Conservation (phyloP, 1,140 invertebrate species). For the Geopemphigus sp. region DNA sequence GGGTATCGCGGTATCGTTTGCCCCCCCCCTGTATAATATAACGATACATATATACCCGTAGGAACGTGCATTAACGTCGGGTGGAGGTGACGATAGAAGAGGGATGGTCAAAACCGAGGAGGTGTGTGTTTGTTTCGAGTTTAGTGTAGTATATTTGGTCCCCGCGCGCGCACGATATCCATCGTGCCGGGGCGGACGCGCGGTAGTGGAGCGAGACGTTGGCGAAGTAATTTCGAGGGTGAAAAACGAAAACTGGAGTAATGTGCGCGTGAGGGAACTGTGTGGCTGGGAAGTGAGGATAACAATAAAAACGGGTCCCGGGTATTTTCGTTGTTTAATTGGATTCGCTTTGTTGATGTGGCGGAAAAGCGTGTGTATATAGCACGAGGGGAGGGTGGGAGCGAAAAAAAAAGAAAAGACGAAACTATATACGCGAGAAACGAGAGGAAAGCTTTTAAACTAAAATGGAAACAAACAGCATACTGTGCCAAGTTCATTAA, state of each 20-base stretch:
- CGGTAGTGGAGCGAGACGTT: constrained; percentile 41
- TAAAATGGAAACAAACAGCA: constrained; percentile 50
- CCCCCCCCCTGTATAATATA: no score
- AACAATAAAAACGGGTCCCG: constrained; percentile 49
- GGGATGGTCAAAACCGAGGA: no score
- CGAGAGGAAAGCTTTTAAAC: constrained; percentile 48
- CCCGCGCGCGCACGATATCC: no score
- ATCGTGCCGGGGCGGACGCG: no score
- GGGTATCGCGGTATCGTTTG: no score
- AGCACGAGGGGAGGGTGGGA: background rate
- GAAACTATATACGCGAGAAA: background rate
- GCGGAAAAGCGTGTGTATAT: no score
- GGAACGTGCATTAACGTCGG: no score
- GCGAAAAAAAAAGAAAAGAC: no score
- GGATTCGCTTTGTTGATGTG: constrained; percentile 42
- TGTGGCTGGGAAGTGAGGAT: background rate
- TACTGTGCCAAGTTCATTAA: constrained; percentile 50
- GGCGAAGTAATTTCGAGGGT: constrained; percentile 45
- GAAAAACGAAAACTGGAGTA: constrained; percentile 33
- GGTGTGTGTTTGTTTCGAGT: no score
- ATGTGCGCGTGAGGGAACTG: background rate
- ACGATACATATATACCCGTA: no score
- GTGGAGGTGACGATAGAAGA: no score
- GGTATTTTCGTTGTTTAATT: constrained; percentile 47
- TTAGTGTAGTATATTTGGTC: no score